phyloP scores from a whole-genome alignment of 2,888 invertebrate species.

The Rotaria sp. region DNA sequence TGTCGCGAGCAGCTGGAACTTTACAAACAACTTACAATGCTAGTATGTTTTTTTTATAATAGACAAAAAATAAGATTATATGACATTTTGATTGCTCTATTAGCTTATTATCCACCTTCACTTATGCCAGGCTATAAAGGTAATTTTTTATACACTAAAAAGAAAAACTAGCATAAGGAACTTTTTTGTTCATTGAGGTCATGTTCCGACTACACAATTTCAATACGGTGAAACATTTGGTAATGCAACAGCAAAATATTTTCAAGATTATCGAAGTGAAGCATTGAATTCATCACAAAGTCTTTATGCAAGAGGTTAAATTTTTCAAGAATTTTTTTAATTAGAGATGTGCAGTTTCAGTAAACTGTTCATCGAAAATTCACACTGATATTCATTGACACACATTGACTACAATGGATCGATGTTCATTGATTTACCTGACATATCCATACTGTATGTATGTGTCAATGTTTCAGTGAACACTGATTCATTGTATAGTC shows the following conservation, averaged over 20 bases:
- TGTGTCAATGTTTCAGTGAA: too few species aligned
- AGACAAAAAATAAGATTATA: too few species aligned
- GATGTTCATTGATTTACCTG: too few species aligned
- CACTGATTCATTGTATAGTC: too few species aligned
- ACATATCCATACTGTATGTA: too few species aligned
- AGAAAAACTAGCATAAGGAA: neutral
- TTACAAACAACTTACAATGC: slow-evolving; percentile 54
- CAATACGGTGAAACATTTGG: slow-evolving; percentile 57
- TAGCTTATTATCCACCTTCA: slow-evolving; percentile 32
- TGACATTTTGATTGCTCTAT: neutral
- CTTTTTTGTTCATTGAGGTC: slow-evolving; percentile 50
- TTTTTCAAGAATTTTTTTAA: neutral
- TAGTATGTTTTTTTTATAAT: slow-evolving; percentile 45
- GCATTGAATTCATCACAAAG: slow-evolving; percentile 51
- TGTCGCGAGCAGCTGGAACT: slow-evolving; percentile 55
- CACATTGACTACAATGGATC: too few species aligned
- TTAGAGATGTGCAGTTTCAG: too few species aligned
- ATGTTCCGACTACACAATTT: slow-evolving; percentile 54
- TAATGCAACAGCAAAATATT: slow-evolving; percentile 54
- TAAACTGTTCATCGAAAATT: neutral
- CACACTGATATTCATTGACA: too few species aligned
- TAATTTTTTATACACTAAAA: neutral
- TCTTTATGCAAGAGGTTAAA: slow-evolving; percentile 45
- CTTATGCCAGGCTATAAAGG: slow-evolving; percentile 32
- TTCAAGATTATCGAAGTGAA: slow-evolving; percentile 54